Evolutionary conservation across 92 coral and sea anemone species (phyloP), one percentile per base, ranked within the genome.

Genomic region (Zoanthus sansibaricus): DNA sequence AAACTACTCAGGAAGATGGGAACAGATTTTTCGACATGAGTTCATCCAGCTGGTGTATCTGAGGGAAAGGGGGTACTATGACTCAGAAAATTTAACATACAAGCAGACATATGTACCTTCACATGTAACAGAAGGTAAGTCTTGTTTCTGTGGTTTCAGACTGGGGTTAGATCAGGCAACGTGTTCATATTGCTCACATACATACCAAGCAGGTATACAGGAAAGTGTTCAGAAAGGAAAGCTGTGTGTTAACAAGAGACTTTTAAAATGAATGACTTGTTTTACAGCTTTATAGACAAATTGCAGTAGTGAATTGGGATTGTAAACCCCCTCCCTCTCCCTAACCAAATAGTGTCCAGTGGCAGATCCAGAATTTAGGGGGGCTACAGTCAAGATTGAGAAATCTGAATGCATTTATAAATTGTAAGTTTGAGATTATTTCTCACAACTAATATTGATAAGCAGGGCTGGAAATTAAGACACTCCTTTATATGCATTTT

Each of bases 101-200:
- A 75, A 64, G 49, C 84, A 86, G 71, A 76, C 48, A 86, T 70
- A 70, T 31, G 47, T 70, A 70, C 74, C 74, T 30, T 33, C 47
- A 33, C 74, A 30, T 30, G 74, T 70, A 70, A 70, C 74, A 30
- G 74, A 31, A 70, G 74, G 74, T 30, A 70, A 70, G 47, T 32
- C 47, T 70, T 70, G 74, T 70, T 70, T 70, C 74, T 70, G 74
- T 37, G 76, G 76, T 32, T 72, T 72, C 48, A 37, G 48, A 37
- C 46, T 72, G 21, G 76, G 49, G 10, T 45, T 20, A 58, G 59
- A 83, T 54, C 54, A 78, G 64, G 92, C 89, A 52, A 77, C 89
- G 83, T 91, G 92, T 80, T 56, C 17, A 21, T 93, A 90, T 71
- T 94, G 94, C 83, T 87, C 86, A 87, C 94, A 94, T 79, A 33